Evolutionary conservation across 1,140 invertebrate genomes (phyloP), one percentile per base, ranked within the genome.

Genomic region (Helicorthomorpha holstii): DNA sequence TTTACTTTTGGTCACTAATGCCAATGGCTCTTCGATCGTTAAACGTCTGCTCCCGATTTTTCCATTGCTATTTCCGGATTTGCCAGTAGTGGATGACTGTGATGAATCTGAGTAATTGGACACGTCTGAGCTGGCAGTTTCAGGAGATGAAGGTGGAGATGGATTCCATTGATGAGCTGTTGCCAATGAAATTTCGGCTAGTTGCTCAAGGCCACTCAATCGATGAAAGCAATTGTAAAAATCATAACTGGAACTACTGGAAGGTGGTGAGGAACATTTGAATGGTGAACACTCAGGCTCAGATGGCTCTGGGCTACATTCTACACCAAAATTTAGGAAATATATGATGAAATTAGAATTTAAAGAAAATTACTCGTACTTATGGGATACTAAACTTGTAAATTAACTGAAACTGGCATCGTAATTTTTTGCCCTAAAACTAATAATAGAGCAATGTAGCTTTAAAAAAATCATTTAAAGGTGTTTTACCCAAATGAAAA

Each of bases 291-390:
- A 47, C 43, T 54, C n/a, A n/a, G n/a, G n/a, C n/a, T n/a, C 58
- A 2, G 50, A 27, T 21, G 53, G 27, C 25, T 60, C 58, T 1
- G 58, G 58, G 22, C 58, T 60, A 22, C 23, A 47, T 27, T 60
- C 58, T 60, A 49, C 2, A 52, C 50, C 19, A 21, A 27, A 54
- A 41, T 21, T 10, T 4, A 10, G 24, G 2, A 19, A 14, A 14
- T 19, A 14, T 23, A 27, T 24, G n/a, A 12, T 22, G 16, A 38
- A n/a, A 41, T 34, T 34, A 45, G 26, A n/a, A n/a, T n/a, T n/a
- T n/a, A n/a, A n/a, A n/a, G n/a, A n/a, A n/a, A n/a, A n/a, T n/a
- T n/a, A n/a, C n/a, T n/a, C n/a, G n/a, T n/a, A n/a, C n/a, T n/a
- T n/a, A n/a, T n/a, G n/a, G n/a, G n/a, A n/a, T n/a, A n/a, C n/a